Evolutionary conservation across 2,113 vertebrate species (phyloP).

Genomic region (Anguilla rostrata): DNA sequence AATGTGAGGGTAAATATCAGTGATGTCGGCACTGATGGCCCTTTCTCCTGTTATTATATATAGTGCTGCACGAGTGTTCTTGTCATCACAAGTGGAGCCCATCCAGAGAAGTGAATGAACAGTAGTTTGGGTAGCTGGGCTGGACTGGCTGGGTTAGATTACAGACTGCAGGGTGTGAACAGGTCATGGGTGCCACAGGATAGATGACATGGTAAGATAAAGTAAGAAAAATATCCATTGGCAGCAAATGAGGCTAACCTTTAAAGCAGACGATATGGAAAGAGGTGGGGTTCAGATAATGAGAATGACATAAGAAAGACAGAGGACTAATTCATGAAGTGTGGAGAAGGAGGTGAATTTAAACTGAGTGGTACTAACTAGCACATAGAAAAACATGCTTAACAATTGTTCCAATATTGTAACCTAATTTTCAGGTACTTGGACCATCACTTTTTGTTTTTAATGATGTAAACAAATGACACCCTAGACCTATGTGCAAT

Average conservation of each 20-base stretch:
- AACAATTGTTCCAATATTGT: too few species aligned
- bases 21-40: constrained; percentile 1
- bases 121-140: not conserved
- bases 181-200: not conserved
- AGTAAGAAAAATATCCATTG: not conserved
- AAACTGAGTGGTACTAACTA: not conserved
- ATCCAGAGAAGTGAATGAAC: not conserved
- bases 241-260: not conserved
- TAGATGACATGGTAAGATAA: not conserved
- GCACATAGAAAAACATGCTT: not conserved
- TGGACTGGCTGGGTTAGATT: not conserved
- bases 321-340: constrained; percentile 52
- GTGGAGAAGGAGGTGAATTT: not conserved
- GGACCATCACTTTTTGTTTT: too few species aligned
- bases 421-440: too few species aligned
- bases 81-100: not conserved
- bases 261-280: constrained; percentile 24
- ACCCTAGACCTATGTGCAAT: not conserved
- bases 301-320: constrained; percentile 36
- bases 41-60: constrained; percentile 24
- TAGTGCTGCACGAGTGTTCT: not conserved
- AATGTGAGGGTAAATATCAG: constrained; percentile 26
- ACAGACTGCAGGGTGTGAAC: not conserved
- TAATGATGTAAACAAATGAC: not conserved
- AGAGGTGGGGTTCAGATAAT: constrained; percentile 40